Conservation (phyloP, 2,888 invertebrate species). For the Graphium colonna region DNA sequence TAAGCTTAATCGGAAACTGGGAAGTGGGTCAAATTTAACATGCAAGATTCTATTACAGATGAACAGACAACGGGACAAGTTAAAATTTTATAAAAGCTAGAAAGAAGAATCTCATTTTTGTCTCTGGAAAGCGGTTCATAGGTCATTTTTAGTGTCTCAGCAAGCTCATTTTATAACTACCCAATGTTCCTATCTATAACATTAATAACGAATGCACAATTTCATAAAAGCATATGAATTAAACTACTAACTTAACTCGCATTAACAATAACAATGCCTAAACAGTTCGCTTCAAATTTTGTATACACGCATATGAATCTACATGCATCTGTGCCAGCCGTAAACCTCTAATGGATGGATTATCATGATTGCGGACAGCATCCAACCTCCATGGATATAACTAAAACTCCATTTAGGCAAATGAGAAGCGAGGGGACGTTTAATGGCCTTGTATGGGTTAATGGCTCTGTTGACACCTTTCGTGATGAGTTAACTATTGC, state of each 20-base stretch:
- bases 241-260: neutral
- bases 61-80: too few species aligned
- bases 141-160: too few species aligned
- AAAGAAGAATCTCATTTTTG: too few species aligned
- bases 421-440: neutral
- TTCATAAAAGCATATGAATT: too few species aligned
- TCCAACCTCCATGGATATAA: slow-evolving; percentile 1
- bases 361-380: neutral
- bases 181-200: too few species aligned
- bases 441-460: neutral
- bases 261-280: neutral
- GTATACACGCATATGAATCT: neutral
- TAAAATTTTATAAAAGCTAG: too few species aligned
- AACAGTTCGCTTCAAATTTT: neutral
- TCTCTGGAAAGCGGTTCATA: too few species aligned
- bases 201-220: too few species aligned
- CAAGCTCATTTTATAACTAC: too few species aligned
- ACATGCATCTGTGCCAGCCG: slow-evolving; percentile 5
- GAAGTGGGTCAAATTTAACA: too few species aligned
- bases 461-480: neutral
- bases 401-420: slow-evolving; percentile 5
- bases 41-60: too few species aligned
- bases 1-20: too few species aligned
- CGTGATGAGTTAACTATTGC: neutral
- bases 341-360: slow-evolving; percentile 22